Base-by-base conservation (phyloP, 64 coral and sea anemone species). In the Pocillopora verrucosa region DNA sequence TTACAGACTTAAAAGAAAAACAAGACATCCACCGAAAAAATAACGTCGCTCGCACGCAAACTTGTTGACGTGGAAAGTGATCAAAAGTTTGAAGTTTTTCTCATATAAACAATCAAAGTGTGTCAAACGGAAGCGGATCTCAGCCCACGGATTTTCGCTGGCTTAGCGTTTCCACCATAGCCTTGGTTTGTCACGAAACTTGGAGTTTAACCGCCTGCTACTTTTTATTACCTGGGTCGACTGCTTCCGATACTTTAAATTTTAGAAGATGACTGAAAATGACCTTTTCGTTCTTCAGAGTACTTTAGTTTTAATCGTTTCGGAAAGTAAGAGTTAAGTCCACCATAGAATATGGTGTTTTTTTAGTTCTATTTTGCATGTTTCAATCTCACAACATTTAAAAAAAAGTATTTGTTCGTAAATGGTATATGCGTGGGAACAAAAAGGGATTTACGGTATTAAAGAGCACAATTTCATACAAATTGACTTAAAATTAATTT, bases 11-110 rank as follows among this genome's bases (percentile, higher is more conserved):
- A 34, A 70, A 72, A 85, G 36, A 85, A 72, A 56, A 85, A 85
- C 82, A 85, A 85, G 4, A 65, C 80, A 83, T 83, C 80, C 15
- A 83, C 61, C 80, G 61, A 68, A 56, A 68, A 70, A 61, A 22
- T 5, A 72, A 51, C 67, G 67, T 85, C 38, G 36, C 61, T 26
- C 24, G 82, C 82, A 85, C 82, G 82, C 63, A 85, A 85, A 72
- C 38, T 67, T 72, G 38, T 58, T 85, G 67, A 68, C 82, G 82
- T 72, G 82, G 70, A 70, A 37, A 72, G 24, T 56, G 34, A 20
- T 72, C 11, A 0, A 24, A 81, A 72, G 10, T 85, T 85, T 85
- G 38, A 72, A 12, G 25, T 85, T 85, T 17, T 72, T 58, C 25
- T 4, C 20, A 9, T 19, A 70, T 17, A 65, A 67, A 67, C 36